Base-by-base conservation (phyloP, 2,888 invertebrate species). In the Eristalinus aeneus region DNA sequence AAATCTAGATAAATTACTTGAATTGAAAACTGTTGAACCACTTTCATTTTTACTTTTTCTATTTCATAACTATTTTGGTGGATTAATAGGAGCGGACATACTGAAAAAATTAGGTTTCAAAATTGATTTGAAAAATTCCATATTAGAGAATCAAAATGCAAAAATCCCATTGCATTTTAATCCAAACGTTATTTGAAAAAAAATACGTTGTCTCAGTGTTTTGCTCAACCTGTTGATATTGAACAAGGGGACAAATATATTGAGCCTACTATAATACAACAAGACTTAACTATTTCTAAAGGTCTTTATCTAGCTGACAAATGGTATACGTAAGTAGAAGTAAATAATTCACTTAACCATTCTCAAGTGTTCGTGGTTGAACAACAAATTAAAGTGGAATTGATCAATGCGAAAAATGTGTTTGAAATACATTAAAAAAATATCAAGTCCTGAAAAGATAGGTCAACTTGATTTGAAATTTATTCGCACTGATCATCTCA, bases 401-500 rank as follows among this genome's bases (percentile, higher is more conserved):
- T 56, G 11, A 23, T 56, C 4, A 0, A 11, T 23, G 56, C 22
- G 22, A 23, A 56, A 5, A 56, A 23, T 10, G 1, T 23, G 0
- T 22, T 11, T n/a, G 16, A 61, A 32, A 8, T 32, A 8, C 31
- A 31, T 6, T 32, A 61, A 16, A 1, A 16, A 16, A 32, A 61
- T 61, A 32, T 3, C 8, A 32, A 61, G 32, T 61, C 32, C n/a
- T 32, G 32, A 61, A 61, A 61, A 61, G 0, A 11, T 56, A 61
- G 3, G 61, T 0, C 0, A 61, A 2, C 9, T 32, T 16, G 32
- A 61, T 61, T 61, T 61, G 16, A 60, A 31, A 27, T 58, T 58
- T 9, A 34, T 69, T 23, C n/a, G 39, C 12, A 60, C 39, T n/a
- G 16, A 71, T 10, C 71, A 71, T 39, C 16, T 72, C 10, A 72